Evolutionary conservation across 30 jellyfish, hydroid and myxozoan genomes (phyloP).

Genomic region (Chrysaora quinquecirrha): DNA sequence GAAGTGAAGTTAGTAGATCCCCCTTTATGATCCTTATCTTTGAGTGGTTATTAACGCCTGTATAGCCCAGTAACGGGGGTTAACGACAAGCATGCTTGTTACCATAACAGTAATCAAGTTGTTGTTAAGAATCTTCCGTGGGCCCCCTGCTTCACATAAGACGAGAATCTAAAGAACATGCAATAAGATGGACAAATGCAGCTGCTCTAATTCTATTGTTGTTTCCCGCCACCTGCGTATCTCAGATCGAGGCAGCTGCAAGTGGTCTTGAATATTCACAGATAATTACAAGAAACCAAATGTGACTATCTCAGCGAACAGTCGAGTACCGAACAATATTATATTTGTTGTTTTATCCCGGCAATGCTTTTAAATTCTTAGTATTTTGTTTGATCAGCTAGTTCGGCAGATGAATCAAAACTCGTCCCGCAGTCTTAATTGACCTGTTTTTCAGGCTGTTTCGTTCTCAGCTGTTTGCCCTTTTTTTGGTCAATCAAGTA

Average conservation of each 20-base stretch:
- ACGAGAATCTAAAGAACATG: conserved; percentile 27
- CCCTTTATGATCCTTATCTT: too few relatives aligned
- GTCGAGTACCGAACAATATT: conserved; percentile 21
- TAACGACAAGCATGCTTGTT: too few relatives aligned
- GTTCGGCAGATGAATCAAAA: background rate
- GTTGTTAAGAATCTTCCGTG: too few relatives aligned
- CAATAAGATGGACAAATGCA: conserved; percentile 63
- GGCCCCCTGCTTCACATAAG: conserved; percentile 21
- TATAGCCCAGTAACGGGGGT: too few relatives aligned
- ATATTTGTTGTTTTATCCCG: conserved; percentile 9
- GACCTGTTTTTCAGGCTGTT: background rate
- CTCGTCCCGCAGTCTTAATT: background rate
- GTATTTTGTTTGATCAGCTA: background rate
- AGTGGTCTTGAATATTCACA: conserved; percentile 15
- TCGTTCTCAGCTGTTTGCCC: background rate
- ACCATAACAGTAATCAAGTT: too few relatives aligned
- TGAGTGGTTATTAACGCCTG: too few relatives aligned
- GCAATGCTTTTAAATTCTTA: background rate
- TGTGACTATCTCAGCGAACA: conserved; percentile 11
- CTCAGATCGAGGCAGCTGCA: conserved; percentile 68
- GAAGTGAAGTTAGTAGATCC: too few relatives aligned
- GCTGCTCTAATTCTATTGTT: conserved; percentile 65
- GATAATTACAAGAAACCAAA: conserved; percentile 18
- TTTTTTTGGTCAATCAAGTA: background rate
- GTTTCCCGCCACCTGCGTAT: conserved; percentile 66